Percentiles rank a stretch among this genome's conserved stretches.
Evolutionary conservation across 2,113 vertebrate species (phyloP).

Genomic region (Gadus macrocephalus): DNA sequence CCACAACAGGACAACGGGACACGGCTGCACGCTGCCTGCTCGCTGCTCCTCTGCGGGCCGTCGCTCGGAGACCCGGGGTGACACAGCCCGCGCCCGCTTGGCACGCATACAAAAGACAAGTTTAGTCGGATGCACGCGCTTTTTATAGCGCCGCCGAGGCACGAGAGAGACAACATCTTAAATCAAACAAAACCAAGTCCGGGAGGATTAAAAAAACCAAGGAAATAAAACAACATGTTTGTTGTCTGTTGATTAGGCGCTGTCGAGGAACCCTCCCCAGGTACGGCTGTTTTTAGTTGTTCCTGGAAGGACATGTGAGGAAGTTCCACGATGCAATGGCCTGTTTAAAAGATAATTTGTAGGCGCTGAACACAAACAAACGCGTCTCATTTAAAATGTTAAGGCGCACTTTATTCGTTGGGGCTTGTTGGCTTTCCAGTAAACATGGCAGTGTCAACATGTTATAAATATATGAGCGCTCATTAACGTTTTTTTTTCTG

Average conservation of each 20-base stretch:
- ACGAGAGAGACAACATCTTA: constrained; percentile 47
- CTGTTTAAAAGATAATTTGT: constrained; percentile 72
- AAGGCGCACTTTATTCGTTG: constrained; percentile 48
- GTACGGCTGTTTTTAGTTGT: constrained; percentile 46
- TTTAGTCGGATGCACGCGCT: constrained; percentile 32
- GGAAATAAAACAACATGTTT: constrained; percentile 50
- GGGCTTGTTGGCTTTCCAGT: constrained; percentile 59
- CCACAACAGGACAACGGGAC: too few relatives aligned
- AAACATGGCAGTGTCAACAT: constrained; percentile 58
- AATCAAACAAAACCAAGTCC: constrained; percentile 58
- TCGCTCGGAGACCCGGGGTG: constrained; percentile 25
- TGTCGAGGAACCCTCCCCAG: constrained; percentile 60
- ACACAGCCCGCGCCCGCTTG: constrained; percentile 28
- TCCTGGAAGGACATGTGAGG: constrained; percentile 64
- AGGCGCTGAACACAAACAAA: constrained; percentile 65
- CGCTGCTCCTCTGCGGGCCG: constrained; percentile 32
- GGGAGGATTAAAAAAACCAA: constrained; percentile 55
- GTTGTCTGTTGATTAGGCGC: constrained; percentile 65
- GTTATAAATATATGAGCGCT: constrained; percentile 62
- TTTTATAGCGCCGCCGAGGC: constrained; percentile 46
- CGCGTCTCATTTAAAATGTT: constrained; percentile 62
- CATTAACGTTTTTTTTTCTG: constrained; percentile 60
- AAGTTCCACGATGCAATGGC: constrained; percentile 47
- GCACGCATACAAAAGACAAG: constrained; percentile 37
- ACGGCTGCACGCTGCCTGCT: constrained; percentile 33